Evolutionary conservation across 2,797 vertebrate species (phyloP).

Genomic region (Enteromius viviparus): DNA sequence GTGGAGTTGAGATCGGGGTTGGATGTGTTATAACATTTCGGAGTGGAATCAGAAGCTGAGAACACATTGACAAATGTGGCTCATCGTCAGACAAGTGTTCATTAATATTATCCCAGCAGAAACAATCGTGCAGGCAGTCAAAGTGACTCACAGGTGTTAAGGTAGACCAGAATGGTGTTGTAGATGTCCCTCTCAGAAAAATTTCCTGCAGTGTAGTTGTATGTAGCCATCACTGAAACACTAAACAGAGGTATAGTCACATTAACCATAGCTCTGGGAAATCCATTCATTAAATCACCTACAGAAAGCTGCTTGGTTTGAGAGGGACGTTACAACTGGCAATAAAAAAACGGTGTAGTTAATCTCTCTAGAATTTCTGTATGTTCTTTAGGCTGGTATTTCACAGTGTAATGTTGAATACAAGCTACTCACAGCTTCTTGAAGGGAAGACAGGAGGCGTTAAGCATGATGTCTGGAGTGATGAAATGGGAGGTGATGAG

Average conservation of each 20-base stretch:
- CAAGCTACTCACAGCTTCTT: constrained; percentile 67
- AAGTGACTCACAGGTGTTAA: constrained; percentile 12
- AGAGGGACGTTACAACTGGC: not conserved
- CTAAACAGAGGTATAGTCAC: constrained; percentile 57
- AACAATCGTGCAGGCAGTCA: not conserved
- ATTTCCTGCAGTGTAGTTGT: constrained; percentile 64
- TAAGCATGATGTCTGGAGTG: constrained; percentile 57
- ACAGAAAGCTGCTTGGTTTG: not conserved
- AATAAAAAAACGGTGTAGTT: not conserved
- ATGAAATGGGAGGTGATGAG: constrained; percentile 72
- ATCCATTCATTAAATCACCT: not conserved
- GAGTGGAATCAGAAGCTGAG: constrained; percentile 57
- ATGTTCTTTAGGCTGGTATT: not conserved
- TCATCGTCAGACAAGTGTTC: not conserved
- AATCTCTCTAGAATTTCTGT: no score
- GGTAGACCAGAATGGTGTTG: constrained; percentile 59
- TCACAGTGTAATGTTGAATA: not conserved
- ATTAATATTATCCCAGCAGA: not conserved
- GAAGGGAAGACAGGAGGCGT: constrained; percentile 73
- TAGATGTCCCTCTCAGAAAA: constrained; percentile 69
- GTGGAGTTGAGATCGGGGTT: constrained; percentile 74
- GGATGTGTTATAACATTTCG: constrained; percentile 71
- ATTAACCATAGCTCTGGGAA: not conserved
- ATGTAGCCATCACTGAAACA: constrained; percentile 64
- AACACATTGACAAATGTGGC: not conserved